Percentiles rank a stretch among this genome's conserved stretches.
phyloP scores from a whole-genome alignment of 2,888 invertebrate genomes.

The Eristalis tenax region DNA sequence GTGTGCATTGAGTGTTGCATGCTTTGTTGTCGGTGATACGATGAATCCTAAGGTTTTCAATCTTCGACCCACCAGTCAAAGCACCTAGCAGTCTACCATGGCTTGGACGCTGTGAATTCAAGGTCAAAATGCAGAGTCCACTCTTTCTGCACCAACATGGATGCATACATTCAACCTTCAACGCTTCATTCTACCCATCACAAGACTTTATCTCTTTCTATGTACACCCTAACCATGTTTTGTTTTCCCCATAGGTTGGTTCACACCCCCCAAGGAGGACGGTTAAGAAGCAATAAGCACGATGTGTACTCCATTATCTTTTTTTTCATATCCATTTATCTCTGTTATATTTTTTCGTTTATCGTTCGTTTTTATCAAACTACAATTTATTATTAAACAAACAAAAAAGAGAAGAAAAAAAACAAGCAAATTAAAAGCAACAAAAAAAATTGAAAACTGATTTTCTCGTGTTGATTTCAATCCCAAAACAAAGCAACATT shows the following conservation, averaged over 20 bases:
- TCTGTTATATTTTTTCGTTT: constrained; percentile 66
- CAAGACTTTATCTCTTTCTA: background rate
- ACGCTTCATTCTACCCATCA: background rate
- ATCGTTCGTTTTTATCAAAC: constrained; percentile 64
- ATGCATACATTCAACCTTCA: background rate
- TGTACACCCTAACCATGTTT: background rate
- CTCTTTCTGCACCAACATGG: no score
- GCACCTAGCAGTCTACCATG: no score
- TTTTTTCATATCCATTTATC: constrained; percentile 64
- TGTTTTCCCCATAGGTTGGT: constrained; percentile 86
- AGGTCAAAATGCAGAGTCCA: no score
- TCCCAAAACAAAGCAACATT: constrained; percentile 52
- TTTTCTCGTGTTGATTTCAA: constrained; percentile 51
- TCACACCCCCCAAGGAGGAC: constrained; percentile 95
- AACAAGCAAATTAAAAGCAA: constrained; percentile 26
- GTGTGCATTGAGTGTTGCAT: no score
- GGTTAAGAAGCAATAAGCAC: constrained; percentile 85
- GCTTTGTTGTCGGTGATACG: no score
- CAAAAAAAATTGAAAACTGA: constrained; percentile 33
- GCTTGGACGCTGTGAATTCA: no score
- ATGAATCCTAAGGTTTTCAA: no score
- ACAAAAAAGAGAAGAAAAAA: constrained; percentile 26
- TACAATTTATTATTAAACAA: constrained; percentile 61
- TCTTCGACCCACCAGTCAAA: no score
- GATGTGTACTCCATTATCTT: constrained; percentile 49